A percentile compares a stretch with the other conserved stretches of the same genome.
phyloP scores from a whole-genome alignment of 2,888 invertebrate species.

The Synanthedon formicaeformis region DNA sequence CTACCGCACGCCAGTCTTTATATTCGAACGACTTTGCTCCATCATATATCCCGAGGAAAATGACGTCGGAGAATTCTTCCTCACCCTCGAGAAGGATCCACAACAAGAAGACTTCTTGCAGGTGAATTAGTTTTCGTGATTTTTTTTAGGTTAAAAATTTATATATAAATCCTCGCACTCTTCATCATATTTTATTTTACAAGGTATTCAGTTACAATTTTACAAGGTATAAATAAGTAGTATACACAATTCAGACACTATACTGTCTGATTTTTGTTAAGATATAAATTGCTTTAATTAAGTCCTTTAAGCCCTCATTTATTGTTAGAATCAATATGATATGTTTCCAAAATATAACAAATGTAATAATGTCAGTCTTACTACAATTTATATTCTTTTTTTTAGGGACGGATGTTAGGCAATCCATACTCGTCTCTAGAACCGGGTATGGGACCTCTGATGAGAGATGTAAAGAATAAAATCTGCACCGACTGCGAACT shows the following conservation, averaged over 20 bases:
- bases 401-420: constrained; percentile 92
- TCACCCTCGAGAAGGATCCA: constrained; percentile 97
- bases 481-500: constrained; percentile 98
- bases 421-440: constrained; percentile 97
- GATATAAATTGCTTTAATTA: too few species aligned
- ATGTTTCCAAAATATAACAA: too few species aligned
- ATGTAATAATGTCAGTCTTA: too few species aligned
- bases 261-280: too few species aligned
- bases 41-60: constrained; percentile 98
- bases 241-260: too few species aligned
- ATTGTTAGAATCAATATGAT: too few species aligned
- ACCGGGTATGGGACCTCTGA: constrained; percentile 93
- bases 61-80: constrained; percentile 95
- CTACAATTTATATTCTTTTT: not conserved
- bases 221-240: too few species aligned
- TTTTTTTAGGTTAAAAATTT: not conserved
- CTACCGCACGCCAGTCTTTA: constrained; percentile 96
- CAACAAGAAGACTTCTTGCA: constrained; percentile 99
- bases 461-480: constrained; percentile 99
- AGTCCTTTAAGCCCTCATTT: too few species aligned
- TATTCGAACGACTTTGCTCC: constrained; percentile 96
- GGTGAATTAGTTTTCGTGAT: constrained; percentile 33
- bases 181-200: not conserved
- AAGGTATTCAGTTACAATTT: too few species aligned
- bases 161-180: not conserved